Percentiles rank a stretch among this genome's conserved stretches.
Evolutionary conservation across 1,140 invertebrate genomes (phyloP).

Genomic region (Drosophila pseudoobscura): DNA sequence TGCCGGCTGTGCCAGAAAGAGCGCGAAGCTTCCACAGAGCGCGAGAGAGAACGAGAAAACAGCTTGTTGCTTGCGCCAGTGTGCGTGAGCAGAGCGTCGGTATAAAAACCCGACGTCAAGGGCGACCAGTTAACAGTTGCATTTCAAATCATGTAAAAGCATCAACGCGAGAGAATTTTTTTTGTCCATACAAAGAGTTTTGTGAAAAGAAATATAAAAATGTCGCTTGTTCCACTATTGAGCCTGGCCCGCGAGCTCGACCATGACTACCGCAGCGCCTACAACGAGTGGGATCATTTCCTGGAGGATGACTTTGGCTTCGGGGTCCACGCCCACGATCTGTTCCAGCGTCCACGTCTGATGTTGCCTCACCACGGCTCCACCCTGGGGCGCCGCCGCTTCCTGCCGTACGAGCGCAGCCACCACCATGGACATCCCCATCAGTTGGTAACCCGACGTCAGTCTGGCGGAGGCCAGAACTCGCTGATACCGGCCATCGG

Average conservation of each 20-base stretch:
- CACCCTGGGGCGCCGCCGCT: slow-evolving; percentile 42
- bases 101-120: slow-evolving; percentile 52
- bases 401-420: slow-evolving; percentile 49
- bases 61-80: slow-evolving; percentile 17
- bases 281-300: slow-evolving; percentile 55
- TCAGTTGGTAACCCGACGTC: slow-evolving; percentile 42
- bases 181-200: slow-evolving; percentile 23
- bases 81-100: slow-evolving; percentile 43
- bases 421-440: slow-evolving; percentile 31
- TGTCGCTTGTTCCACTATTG: slow-evolving; percentile 76
- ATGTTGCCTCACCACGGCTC: slow-evolving; percentile 41
- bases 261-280: slow-evolving; percentile 38
- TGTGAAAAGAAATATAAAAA: slow-evolving; percentile 41
- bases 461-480: slow-evolving; percentile 22
- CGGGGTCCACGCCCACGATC: slow-evolving; percentile 72
- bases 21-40: slow-evolving; percentile 50
- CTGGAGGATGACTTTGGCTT: slow-evolving; percentile 80
- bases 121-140: slow-evolving; percentile 24
- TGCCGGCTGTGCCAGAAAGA: slow-evolving; percentile 53
- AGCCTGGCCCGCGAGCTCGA: slow-evolving; percentile 74
- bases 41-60: slow-evolving; percentile 28
- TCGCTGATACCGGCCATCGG: slow-evolving; percentile 76
- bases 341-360: slow-evolving; percentile 69
- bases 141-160: slow-evolving; percentile 13
- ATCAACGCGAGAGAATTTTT: slow-evolving; percentile 5